Percentiles rank a stretch among this genome's conserved stretches.
Conservation (phyloP, 2,888 invertebrate species). For the Andrena marginata region DNA sequence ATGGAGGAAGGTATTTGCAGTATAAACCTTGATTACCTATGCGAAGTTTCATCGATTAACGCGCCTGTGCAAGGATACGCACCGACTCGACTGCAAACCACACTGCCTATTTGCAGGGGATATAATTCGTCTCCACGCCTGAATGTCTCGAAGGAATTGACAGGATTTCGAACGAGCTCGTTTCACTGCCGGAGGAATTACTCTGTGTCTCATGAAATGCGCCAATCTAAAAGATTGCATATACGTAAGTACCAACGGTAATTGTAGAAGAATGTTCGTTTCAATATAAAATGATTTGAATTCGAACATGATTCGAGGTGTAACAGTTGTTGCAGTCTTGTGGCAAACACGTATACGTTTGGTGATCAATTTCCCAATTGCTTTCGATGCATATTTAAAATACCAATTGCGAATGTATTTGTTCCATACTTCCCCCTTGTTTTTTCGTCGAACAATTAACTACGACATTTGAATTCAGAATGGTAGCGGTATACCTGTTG, state of each 20-base stretch:
- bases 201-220: not conserved
- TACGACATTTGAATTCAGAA: not conserved
- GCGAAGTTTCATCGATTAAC: not conserved
- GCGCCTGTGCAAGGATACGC: constrained; percentile 19
- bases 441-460: constrained; percentile 28
- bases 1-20: not conserved
- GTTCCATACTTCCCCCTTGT: not conserved
- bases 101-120: constrained; percentile 37
- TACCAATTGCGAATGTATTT: constrained; percentile 1
- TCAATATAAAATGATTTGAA: not conserved
- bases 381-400: not conserved
- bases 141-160: constrained; percentile 5
- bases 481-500: not conserved
- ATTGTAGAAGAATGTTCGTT: not conserved
- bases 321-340: not conserved
- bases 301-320: not conserved
- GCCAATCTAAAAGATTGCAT: not conserved
- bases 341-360: not conserved
- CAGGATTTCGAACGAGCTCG: constrained; percentile 11
- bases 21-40: not conserved
- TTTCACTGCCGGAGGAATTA: constrained; percentile 19
- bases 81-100: constrained; percentile 20
- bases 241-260: not conserved
- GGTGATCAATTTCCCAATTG: constrained; percentile 3
- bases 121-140: constrained; percentile 7